These are phyloP conservation scores for Xiphias gladius DNA, from an alignment of 2,113 vertebrate genomes.

Conservation along the genomic window DNA sequence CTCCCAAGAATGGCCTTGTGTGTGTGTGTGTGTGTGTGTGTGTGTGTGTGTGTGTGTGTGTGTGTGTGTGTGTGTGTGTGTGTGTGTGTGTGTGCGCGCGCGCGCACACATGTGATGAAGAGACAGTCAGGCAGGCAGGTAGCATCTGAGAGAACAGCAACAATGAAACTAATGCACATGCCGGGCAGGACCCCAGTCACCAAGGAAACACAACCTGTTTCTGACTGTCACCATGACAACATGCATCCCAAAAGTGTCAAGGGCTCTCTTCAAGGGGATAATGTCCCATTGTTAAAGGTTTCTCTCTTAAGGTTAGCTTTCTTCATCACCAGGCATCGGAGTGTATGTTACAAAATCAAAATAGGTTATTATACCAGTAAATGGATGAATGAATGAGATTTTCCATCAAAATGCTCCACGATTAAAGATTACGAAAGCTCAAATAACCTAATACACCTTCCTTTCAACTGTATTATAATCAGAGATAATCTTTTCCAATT, in stretches of 20 bases:
- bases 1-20: background rate
- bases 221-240: constrained; percentile 73
- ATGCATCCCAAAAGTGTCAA: constrained; percentile 58
- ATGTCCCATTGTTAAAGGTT: constrained; percentile 37
- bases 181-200: constrained; percentile 56
- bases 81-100: background rate
- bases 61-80: constrained; percentile 13
- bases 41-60: too few relatives aligned
- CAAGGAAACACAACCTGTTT: constrained; percentile 78
- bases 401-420: background rate
- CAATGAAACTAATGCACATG: constrained; percentile 44
- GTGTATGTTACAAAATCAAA: background rate
- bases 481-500: constrained; percentile 35
- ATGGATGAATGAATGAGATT: background rate
- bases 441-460: background rate
- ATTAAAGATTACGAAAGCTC: constrained; percentile 32
- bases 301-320: background rate
- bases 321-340: background rate
- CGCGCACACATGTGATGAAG: background rate
- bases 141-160: constrained; percentile 22
- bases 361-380: background rate
- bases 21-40: background rate
- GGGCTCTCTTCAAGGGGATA: constrained; percentile 22
- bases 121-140: background rate
- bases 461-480: constrained; percentile 22